Percentiles rank a stretch among this genome's conserved stretches.
These are phyloP conservation scores for Stenodema calcarata DNA, from an alignment of 2,888 invertebrate genomes.

Conservation along the genomic window DNA sequence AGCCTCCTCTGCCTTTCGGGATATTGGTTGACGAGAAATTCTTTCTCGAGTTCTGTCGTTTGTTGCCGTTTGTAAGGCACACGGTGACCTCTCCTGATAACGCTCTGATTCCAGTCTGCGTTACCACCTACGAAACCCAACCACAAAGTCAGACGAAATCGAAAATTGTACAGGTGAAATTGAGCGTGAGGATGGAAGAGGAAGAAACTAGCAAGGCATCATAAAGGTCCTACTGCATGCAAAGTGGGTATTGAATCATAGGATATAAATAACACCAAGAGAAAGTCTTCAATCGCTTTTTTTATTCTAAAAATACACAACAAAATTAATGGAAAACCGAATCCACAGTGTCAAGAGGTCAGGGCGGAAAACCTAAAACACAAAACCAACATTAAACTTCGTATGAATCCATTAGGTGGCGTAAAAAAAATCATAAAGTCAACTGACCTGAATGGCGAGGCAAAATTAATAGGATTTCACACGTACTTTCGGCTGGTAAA, in stretches of 20 bases:
- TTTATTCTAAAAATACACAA: slow-evolving; percentile 42
- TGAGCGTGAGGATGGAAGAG: neutral
- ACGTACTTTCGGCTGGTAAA: neutral
- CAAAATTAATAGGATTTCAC: slow-evolving; percentile 32
- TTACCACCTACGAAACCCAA: neutral
- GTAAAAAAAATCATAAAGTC: slow-evolving; percentile 29
- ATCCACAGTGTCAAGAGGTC: slow-evolving; percentile 11
- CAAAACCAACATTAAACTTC: slow-evolving; percentile 23
- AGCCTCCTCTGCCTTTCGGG: slow-evolving; percentile 55
- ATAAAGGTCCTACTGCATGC: slow-evolving; percentile 34
- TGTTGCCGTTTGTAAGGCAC: slow-evolving; percentile 57
- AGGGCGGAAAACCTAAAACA: slow-evolving; percentile 20
- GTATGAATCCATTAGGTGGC: neutral
- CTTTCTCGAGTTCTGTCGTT: slow-evolving; percentile 56
- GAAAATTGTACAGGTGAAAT: neutral
- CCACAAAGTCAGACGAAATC: neutral
- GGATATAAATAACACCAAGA: slow-evolving; percentile 41
- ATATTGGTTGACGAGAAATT: slow-evolving; percentile 56
- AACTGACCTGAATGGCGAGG: slow-evolving; percentile 41
- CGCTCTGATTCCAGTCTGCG: slow-evolving; percentile 52
- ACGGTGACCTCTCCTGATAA: slow-evolving; percentile 55
- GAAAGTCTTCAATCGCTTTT: slow-evolving; percentile 6
- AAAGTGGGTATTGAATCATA: slow-evolving; percentile 38
- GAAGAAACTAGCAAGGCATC: neutral
- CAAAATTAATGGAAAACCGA: slow-evolving; percentile 29